Percentiles rank a stretch among this genome's conserved stretches.
Evolutionary conservation across 2,113 vertebrate species (phyloP).

Genomic region (Mola mola): DNA sequence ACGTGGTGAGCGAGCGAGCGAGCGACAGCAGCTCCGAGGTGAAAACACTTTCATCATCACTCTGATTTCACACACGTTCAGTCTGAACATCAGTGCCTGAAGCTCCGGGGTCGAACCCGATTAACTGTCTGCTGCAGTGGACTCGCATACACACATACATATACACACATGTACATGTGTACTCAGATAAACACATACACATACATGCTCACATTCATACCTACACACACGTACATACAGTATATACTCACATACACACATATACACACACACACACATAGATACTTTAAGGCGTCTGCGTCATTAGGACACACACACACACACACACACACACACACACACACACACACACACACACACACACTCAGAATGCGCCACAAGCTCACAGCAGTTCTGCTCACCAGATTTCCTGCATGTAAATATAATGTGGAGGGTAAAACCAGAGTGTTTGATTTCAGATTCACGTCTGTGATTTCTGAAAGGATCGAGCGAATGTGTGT

Average conservation of each 20-base stretch:
- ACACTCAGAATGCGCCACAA: conserved; percentile 44
- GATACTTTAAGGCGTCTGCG: conserved; percentile 45
- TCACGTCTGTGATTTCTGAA: too few relatives aligned
- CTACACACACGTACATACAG: conserved; percentile 18
- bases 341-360: conserved; percentile 8
- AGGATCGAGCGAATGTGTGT: background rate
- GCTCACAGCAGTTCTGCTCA: conserved; percentile 41
- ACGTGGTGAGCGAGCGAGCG: too few relatives aligned
- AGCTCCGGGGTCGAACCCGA: conserved; percentile 38
- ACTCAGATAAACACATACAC: conserved; percentile 38
- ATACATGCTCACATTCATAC: background rate
- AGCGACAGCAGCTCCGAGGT: conserved; percentile 13
- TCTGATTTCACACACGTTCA: conserved; percentile 12
- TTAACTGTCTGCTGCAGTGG: conserved; percentile 33
- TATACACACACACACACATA: conserved; percentile 6
- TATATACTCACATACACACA: too few relatives aligned
- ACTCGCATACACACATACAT: conserved; percentile 2
- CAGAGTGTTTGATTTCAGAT: too few relatives aligned
- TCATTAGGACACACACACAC: conserved; percentile 48
- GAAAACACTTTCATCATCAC: conserved; percentile 43
- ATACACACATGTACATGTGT: conserved; percentile 31
- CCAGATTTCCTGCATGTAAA: conserved; percentile 53
- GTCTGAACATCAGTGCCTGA: conserved; percentile 6
- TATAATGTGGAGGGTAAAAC: conserved; percentile 25
- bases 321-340: background rate